phyloP scores from a whole-genome alignment of 2,888 invertebrate genomes.

The Calephelis perditalis region DNA sequence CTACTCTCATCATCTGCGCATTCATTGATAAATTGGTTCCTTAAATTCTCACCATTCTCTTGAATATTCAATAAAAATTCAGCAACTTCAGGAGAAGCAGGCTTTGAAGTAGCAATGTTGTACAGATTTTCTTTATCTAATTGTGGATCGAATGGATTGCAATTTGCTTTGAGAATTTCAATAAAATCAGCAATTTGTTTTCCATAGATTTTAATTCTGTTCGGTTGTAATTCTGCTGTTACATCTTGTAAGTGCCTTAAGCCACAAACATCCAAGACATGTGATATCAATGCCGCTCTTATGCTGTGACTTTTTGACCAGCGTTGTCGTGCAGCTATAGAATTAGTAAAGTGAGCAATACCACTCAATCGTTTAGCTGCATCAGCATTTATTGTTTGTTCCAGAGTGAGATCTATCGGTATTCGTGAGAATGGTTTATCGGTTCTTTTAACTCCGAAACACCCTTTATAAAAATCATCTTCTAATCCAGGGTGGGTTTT shows the following conservation, averaged over 20 bases:
- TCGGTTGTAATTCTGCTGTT: neutral
- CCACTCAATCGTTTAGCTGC: neutral
- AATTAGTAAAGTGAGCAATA: slow-evolving; percentile 13
- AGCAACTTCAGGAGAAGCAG: slow-evolving; percentile 12
- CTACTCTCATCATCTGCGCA: slow-evolving; percentile 13
- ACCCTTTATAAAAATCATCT: neutral
- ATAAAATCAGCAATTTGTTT: slow-evolving; percentile 18
- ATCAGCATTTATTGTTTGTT: slow-evolving; percentile 23
- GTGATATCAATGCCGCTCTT: neutral
- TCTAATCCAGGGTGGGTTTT: slow-evolving; percentile 24
- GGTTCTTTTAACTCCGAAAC: slow-evolving; percentile 21
- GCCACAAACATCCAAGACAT: neutral
- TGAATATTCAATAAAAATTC: slow-evolving; percentile 17
- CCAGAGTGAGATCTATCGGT: slow-evolving; percentile 3
- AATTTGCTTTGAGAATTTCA: slow-evolving; percentile 6
- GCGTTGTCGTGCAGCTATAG: slow-evolving; percentile 11
- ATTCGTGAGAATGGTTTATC: slow-evolving; percentile 24
- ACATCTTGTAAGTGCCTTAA: neutral
- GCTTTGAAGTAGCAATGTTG: slow-evolving; percentile 18
- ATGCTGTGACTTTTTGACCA: slow-evolving; percentile 9
- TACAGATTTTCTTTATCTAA: slow-evolving; percentile 3
- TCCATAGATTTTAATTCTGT: slow-evolving; percentile 8
- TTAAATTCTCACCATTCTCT: slow-evolving; percentile 8
- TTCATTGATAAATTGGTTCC: slow-evolving; percentile 18
- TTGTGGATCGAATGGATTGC: neutral